phyloP scores from a whole-genome alignment of 2,113 vertebrate species.

The Pionites leucogaster region DNA sequence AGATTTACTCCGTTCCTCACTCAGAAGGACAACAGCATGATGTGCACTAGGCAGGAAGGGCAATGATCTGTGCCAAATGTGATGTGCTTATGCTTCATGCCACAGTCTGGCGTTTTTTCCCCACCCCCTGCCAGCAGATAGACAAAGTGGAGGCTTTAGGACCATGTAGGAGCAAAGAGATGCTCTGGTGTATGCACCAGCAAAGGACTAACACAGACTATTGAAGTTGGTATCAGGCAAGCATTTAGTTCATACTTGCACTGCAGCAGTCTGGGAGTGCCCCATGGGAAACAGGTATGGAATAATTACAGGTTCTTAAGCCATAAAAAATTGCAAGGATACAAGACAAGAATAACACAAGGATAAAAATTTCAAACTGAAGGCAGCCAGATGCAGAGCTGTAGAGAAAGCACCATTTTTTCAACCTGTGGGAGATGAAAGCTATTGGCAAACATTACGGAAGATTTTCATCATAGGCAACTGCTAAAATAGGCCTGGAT shows the following conservation, averaged over 20 bases:
- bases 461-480: background rate
- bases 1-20: background rate
- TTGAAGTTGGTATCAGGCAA: background rate
- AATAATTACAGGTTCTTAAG: background rate
- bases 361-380: background rate
- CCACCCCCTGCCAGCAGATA: background rate
- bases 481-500: background rate
- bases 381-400: background rate
- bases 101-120: background rate
- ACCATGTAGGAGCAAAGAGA: background rate
- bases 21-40: conserved; percentile 18
- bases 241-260: background rate
- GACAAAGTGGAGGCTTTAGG: background rate
- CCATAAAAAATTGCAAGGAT: conserved; percentile 1
- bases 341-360: background rate
- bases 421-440: background rate
- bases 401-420: background rate
- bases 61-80: conserved; percentile 30
- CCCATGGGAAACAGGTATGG: background rate
- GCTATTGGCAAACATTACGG: background rate
- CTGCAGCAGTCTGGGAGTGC: background rate
- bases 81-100: background rate
- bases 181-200: background rate
- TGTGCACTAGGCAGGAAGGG: background rate
- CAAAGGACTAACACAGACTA: background rate